Percentiles rank a stretch among this genome's conserved stretches.
phyloP scores from a whole-genome alignment of 2,797 vertebrate genomes.

The Anniella stebbinsi region DNA sequence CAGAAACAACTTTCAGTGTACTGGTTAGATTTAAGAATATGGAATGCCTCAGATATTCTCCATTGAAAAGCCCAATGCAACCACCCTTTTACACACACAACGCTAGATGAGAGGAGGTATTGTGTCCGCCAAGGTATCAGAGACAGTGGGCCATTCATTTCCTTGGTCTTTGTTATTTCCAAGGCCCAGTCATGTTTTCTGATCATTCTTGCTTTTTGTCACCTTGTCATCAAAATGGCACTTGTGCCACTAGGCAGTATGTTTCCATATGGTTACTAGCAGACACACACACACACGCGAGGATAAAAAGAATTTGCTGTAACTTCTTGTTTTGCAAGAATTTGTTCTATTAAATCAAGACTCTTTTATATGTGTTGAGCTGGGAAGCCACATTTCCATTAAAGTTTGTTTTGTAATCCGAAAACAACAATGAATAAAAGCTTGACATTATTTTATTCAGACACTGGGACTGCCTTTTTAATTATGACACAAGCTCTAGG shows the following conservation, averaged over 20 bases:
- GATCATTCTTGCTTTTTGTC: background rate
- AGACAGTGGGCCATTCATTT: background rate
- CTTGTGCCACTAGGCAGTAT: background rate
- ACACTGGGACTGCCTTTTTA: constrained; percentile 39
- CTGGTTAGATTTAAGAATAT: background rate
- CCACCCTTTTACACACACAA: background rate
- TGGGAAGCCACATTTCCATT: constrained; percentile 30
- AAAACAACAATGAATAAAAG: constrained; percentile 36
- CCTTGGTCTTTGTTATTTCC: background rate
- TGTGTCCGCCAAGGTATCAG: background rate
- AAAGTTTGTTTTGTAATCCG: constrained; percentile 25
- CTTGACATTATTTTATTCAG: constrained; percentile 36
- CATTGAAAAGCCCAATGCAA: background rate
- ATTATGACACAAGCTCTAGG: constrained; percentile 43
- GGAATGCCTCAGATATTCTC: background rate
- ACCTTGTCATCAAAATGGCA: constrained; percentile 11
- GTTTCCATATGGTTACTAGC: background rate
- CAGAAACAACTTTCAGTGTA: background rate
- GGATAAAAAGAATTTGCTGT: background rate
- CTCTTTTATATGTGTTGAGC: background rate
- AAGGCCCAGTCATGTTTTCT: background rate
- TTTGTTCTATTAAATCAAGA: constrained; percentile 1
- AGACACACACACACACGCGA: background rate
- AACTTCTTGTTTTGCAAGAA: background rate
- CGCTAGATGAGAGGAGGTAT: background rate